Conservation (phyloP, 2,888 invertebrate species). For the Glyphotaelius pellucidus region DNA sequence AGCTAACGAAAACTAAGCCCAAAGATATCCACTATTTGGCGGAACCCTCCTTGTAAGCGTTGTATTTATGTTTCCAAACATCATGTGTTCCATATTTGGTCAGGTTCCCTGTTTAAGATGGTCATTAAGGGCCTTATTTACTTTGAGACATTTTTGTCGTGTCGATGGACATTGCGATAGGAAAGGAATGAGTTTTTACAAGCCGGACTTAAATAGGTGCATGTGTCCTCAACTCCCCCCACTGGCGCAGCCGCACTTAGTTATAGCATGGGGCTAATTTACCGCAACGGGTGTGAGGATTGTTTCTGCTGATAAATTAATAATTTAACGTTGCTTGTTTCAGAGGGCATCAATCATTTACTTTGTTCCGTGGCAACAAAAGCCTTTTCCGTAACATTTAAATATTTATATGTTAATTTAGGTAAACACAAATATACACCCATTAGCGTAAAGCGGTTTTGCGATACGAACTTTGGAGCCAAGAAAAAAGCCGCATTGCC, state of each 20-base stretch:
- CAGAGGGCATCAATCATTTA: conserved; percentile 60
- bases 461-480: not conserved
- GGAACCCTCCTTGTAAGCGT: not conserved
- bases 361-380: conserved; percentile 45
- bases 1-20: not conserved
- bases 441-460: conserved; percentile 24
- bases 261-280: not conserved
- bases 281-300: conserved; percentile 44
- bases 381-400: conserved; percentile 21
- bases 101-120: conserved; percentile 32
- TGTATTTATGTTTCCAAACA: not conserved
- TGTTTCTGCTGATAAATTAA: conserved; percentile 61
- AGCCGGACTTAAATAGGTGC: conserved; percentile 56
- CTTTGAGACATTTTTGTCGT: conserved; percentile 64
- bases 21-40: not conserved
- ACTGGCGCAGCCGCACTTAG: not conserved
- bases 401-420: conserved; percentile 28
- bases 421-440: conserved; percentile 12
- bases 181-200: conserved; percentile 56
- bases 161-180: conserved; percentile 63
- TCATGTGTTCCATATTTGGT: conserved; percentile 15
- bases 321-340: conserved; percentile 63
- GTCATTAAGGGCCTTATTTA: conserved; percentile 63
- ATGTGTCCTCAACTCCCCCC: not conserved
- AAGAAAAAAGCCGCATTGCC: not conserved